Evolutionary conservation across 64 coral and sea anemone genomes (phyloP), one percentile per base, ranked within the genome.

Genomic region (Cladopsammia gracilis): DNA sequence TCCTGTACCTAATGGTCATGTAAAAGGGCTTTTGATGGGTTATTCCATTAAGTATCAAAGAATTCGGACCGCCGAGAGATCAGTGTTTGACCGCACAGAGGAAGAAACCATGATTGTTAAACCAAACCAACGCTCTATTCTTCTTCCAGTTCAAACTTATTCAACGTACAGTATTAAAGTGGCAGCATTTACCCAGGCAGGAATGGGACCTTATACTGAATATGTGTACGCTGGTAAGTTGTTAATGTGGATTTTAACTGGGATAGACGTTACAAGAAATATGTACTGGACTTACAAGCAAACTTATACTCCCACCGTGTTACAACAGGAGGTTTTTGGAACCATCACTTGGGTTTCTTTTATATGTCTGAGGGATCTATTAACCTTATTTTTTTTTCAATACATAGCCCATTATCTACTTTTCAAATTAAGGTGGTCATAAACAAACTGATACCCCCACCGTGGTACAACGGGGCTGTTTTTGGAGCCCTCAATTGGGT

Each of bases 31-130:
- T 89, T 19, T 90, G 49, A 23, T 85, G 44, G 93, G 93, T 25
- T 95, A 95, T 61, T 79, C 83, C 14, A 58, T 95, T 14, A 76
- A 79, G 20, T 95, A 90, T 70, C 89, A 51, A 46, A 79, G 83
- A 10, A 60, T 86, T n/a, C 42, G 6, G 58, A 82, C 75, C 47
- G 86, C 71, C 42, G 79, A 76, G 20, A 79, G 34, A 3, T 48
- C 47, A 4, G 26, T 95, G 16, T 44, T 43, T 59, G 13, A 56
- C 1, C 34, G 34, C 34, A 47, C 48, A n/a, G 48, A 68, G 66
- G 64, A 74, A 34, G 44, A 57, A 47, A 76, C 82, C 15, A 61
- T 52, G 4, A 85, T 22, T 15, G 70, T 58, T 18, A 48, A 14
- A 76, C 58, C 79, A 45, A 50, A 25, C 10, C 19, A 76, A 1